These are phyloP conservation scores for Liolophura sinensis DNA, from an alignment of 1,140 invertebrate genomes.

Conservation along the genomic window DNA sequence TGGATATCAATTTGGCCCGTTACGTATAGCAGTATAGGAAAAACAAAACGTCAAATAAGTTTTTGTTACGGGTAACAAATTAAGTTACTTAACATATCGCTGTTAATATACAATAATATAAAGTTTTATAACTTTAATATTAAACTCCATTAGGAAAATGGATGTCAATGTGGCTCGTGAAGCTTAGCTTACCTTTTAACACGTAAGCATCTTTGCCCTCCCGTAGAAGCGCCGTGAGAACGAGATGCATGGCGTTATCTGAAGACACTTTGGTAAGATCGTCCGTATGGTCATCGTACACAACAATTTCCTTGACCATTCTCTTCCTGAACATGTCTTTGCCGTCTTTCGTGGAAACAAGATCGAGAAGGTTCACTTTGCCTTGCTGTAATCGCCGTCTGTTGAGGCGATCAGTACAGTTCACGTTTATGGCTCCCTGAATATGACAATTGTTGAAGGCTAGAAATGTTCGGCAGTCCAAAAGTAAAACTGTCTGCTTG, in stretches of 20 bases:
- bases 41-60: too few relatives aligned
- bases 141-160: too few relatives aligned
- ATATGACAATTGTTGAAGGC: slow-evolving; percentile 75
- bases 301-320: slow-evolving; percentile 63
- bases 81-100: too few relatives aligned
- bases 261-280: slow-evolving; percentile 55
- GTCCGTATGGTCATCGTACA: slow-evolving; percentile 69
- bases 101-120: too few relatives aligned
- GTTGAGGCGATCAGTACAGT: slow-evolving; percentile 76
- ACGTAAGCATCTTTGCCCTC: slow-evolving; percentile 72
- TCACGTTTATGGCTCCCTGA: slow-evolving; percentile 74
- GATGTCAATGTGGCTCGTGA: too few relatives aligned
- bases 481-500: slow-evolving; percentile 60
- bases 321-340: slow-evolving; percentile 68
- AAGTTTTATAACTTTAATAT: too few relatives aligned
- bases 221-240: slow-evolving; percentile 70
- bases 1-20: too few relatives aligned
- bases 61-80: too few relatives aligned
- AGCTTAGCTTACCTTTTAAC: slow-evolving; percentile 68
- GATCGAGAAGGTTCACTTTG: slow-evolving; percentile 69
- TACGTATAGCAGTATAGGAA: too few relatives aligned
- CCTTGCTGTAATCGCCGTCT: slow-evolving; percentile 71
- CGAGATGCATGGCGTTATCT: slow-evolving; percentile 69
- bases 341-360: slow-evolving; percentile 67
- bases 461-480: slow-evolving; percentile 76